Evolutionary conservation across 2,113 vertebrate species (phyloP).

Genomic region (Alligator mississippiensis): DNA sequence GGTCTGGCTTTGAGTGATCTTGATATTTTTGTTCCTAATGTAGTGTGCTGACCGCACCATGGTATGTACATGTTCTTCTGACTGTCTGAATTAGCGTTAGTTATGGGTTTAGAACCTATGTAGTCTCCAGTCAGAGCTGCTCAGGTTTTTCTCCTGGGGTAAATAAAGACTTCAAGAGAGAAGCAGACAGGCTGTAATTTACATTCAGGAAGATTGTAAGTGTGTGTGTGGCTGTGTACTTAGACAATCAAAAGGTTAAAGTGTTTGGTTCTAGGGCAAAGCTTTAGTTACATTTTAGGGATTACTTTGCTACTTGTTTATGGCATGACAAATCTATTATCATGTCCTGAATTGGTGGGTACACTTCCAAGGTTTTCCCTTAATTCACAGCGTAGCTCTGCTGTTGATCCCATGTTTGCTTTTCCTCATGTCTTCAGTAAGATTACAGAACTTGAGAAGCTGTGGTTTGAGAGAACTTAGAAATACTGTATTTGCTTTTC

Average conservation of each 20-base stretch:
- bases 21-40: neutral
- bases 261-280: neutral
- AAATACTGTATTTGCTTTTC: neutral
- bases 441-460: neutral
- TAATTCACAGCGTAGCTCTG: neutral
- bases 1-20: neutral
- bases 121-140: neutral
- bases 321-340: neutral
- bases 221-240: neutral
- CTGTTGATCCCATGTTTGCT: too few relatives aligned
- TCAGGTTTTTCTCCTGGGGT: neutral
- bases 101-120: neutral
- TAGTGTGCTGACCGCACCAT: accelerated
- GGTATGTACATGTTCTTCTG: accelerated
- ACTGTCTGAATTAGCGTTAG: neutral
- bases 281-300: neutral
- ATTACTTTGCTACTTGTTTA: neutral
- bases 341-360: neutral
- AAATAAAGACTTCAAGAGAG: neutral
- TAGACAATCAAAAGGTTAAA: neutral
- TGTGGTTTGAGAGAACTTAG: neutral
- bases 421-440: too few relatives aligned
- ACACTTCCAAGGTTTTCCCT: too few relatives aligned
- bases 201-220: neutral
- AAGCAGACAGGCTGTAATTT: neutral